Evolutionary conservation across 2,113 vertebrate species (phyloP), one percentile per base, ranked within the genome.

Genomic region (Channa maculata): DNA sequence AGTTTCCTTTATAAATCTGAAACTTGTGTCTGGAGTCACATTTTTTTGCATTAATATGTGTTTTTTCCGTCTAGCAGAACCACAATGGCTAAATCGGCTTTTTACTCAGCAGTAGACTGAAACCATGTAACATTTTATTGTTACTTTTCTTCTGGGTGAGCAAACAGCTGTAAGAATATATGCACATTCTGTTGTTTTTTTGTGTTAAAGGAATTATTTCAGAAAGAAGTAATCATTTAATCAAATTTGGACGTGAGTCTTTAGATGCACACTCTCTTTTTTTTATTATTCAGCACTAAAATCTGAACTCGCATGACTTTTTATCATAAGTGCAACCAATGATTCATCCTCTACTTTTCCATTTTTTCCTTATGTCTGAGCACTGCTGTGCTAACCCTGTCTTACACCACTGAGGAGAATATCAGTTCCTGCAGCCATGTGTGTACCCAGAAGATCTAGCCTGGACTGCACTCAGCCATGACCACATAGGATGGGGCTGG

Each of bases 401-500:
- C 75, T 84, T 77, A 75, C 67, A 81, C 81, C 0, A n/a, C 67
- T 69, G 77, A 83, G 43, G 78, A 82, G 78, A 68, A 69, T 66
- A 78, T 70, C 38, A 15, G 13, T 39, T 79, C 70, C 78, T 77
- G 69, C 82, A 71, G 77, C 81, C 77, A 62, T 77, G 71, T 76
- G 69, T 9, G 69, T 80, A 87, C 84, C 77, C 82, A 68, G 71
- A 90, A 89, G 90, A 88, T 85, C 86, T 52, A 81, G 78, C 81
- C 82, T 79, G 76, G 80, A 65, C 78, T 80, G 80, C 92, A 85
- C 51, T 90, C 86, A 91, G 79, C 87, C 89, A 79, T 91, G 86
- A 94, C 84, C 86, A 70, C 86, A 89, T 54, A 62, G 65, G 52
- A 79, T 61, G 79, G 75, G 65, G 66, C 62, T 71, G 66, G 87